These are phyloP conservation scores for Nettapus auritus DNA, from an alignment of 2,113 vertebrate genomes.

Conservation along the genomic window DNA sequence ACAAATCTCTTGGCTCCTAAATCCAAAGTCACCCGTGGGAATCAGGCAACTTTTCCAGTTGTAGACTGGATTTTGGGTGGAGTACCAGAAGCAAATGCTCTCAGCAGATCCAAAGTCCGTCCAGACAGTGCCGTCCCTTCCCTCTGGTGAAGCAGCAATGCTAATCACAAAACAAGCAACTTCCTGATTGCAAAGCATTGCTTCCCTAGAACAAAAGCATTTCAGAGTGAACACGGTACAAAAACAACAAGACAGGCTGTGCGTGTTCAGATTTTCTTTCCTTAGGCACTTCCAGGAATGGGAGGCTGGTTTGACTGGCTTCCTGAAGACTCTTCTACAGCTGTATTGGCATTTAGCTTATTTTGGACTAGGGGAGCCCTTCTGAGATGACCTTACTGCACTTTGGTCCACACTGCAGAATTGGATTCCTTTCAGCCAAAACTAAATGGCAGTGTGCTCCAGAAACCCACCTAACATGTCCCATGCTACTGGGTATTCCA, in stretches of 20 bases:
- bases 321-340: not conserved
- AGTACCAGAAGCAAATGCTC: not conserved
- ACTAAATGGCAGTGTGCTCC: not conserved
- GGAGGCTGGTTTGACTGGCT: not conserved
- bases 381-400: not conserved
- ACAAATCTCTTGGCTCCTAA: not conserved
- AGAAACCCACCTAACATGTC: not conserved
- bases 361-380: not conserved
- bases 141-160: not conserved
- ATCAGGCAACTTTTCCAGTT: not conserved
- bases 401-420: not conserved
- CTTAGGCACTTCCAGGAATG: not conserved
- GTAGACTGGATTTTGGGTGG: not conserved
- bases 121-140: not conserved
- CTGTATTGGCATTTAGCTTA: fast-evolving
- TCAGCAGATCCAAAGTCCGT: not conserved
- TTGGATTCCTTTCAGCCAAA: not conserved
- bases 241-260: not conserved
- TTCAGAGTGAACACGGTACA: not conserved
- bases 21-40: not conserved
- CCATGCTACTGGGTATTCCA: not conserved
- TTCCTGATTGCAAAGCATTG: not conserved
- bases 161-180: not conserved
- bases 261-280: not conserved
- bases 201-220: conserved; percentile 25